Evolutionary conservation across 2,113 vertebrate genomes (phyloP), one percentile per base, ranked within the genome.

Genomic region (Lethenteron camtschaticum): DNA sequence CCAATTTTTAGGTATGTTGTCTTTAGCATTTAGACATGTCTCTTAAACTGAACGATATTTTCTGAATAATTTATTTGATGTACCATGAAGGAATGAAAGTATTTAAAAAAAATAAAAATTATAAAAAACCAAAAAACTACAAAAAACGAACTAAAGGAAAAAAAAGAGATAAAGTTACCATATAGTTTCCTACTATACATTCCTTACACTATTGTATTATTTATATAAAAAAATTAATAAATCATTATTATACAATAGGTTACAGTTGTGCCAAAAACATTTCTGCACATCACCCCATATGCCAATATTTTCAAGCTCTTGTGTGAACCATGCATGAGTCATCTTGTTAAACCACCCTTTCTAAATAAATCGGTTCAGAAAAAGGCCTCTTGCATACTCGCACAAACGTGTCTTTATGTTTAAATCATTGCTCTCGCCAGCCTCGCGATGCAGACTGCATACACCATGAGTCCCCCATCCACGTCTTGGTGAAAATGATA

Each of bases 131-230:
- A 41, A 41, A 41, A 41, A 41, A 41, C 41, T 41, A 41, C 41
- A 41, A 41, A 41, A 41, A 41, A 41, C 41, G 4, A 41, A 41
- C 41, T 41, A 41, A 41, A 41, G 41, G 41, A 41, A 41, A 41
- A 66, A 66, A 16, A 66, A 66, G 63, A 66, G 24, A 66, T 11
- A 24, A 66, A 66, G n/a, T 16, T 66, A 24, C 63, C 63, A 66
- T 66, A 66, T 66, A 66, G 63, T 66, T 66, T 66, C 63, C 63
- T 66, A 66, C 63, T 66, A 24, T 66, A 66, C 24, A 66, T 66
- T 66, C 63, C 63, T 66, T 66, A 24, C n/a, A 66, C n/a, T 66
- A 66, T 66, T 66, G 24, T 66, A 66, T 66, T 66, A 24, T 66
- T 66, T 16, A 66, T 66, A 41, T 41, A 41, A 41, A 41, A 41